phyloP scores from a whole-genome alignment of 1,140 invertebrate species.

The Asobara japonica region DNA sequence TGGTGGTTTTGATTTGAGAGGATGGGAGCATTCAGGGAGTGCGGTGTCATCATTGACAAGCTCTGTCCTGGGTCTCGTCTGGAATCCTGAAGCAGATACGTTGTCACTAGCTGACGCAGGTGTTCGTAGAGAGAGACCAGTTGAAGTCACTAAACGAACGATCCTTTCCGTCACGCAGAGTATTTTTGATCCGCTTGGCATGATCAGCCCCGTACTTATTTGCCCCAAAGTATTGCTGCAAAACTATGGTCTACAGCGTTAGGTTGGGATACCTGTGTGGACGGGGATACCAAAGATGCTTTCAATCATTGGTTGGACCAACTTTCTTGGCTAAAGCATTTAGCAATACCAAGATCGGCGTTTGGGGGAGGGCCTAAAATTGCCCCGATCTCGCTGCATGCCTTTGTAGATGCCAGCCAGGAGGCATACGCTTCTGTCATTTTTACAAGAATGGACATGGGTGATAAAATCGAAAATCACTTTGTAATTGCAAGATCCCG shows the following conservation, averaged over 20 bases:
- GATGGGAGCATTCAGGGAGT: slow-evolving; percentile 25
- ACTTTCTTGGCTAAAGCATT: not conserved
- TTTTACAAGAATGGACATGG: slow-evolving; percentile 35
- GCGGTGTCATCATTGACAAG: not conserved
- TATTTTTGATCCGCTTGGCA: slow-evolving; percentile 50
- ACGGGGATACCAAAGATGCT: not conserved
- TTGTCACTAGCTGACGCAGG: slow-evolving; percentile 10
- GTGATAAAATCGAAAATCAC: not conserved
- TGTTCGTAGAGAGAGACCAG: not conserved
- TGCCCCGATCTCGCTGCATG: slow-evolving; percentile 34
- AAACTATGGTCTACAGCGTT: slow-evolving; percentile 40
- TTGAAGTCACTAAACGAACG: slow-evolving; percentile 28
- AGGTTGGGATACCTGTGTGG: slow-evolving; percentile 41
- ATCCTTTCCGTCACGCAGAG: slow-evolving; percentile 36
- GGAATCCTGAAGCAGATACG: slow-evolving; percentile 25
- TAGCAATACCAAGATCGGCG: slow-evolving; percentile 21
- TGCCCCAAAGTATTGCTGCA: slow-evolving; percentile 44
- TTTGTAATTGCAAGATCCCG: slow-evolving; percentile 48
- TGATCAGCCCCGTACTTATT: slow-evolving; percentile 40
- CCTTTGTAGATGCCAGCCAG: slow-evolving; percentile 47
- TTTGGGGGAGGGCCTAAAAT: slow-evolving; percentile 2
- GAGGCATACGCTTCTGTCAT: slow-evolving; percentile 46
- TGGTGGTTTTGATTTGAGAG: slow-evolving; percentile 30
- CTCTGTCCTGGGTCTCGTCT: slow-evolving; percentile 25
- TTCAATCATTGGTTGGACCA: slow-evolving; percentile 24